Base-by-base conservation (phyloP, 2,113 vertebrate species). In the Semnornis frantzii region DNA sequence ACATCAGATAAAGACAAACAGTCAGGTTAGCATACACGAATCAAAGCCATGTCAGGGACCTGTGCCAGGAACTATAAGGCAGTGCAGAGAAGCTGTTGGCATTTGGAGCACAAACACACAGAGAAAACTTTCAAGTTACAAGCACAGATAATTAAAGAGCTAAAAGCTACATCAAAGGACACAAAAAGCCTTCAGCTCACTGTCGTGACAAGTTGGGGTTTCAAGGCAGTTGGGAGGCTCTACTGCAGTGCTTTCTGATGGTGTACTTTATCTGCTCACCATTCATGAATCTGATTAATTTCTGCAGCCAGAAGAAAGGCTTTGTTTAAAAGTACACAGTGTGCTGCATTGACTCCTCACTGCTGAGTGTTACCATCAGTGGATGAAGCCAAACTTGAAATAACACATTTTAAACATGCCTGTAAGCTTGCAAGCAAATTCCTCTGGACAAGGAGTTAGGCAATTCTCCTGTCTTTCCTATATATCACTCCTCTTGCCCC, bases 281-380 rank as follows among this genome's bases (percentile, higher is more conserved):
- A 3, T 87, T 78, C 48, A 58, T 64, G 12, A 85, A 72, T 70
- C 44, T 55, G 27, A 73, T 31, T 83, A 57, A 83, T 24, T 62
- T 60, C 33, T 34, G 80, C 63, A 64, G 52, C 20, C 46, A 80
- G 37, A 70, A 79, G 27, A 80, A 82, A 87, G 23, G 9, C 20
- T 82, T 76, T 85, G 30, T 90, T 84, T 82, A 87, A 86, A 95
- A 92, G 69, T n/a, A 83, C 50, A 78, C 3, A 74, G 23, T 31
- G 13, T 64, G 39, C 24, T 44, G 60, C 50, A 83, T 42, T 52
- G 34, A 37, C 0, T 82, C 33, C n/a, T 77, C 68, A 58, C 31
- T 72, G 28, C 48, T 74, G 30, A 76, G 18, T n/a, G 19, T 70
- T 87, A 73, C 50, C 55, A 63, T 57, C 42, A 74, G 54, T 57